Conservation (phyloP, 2,797 vertebrate genomes). For the Myotis pilosus region DNA sequence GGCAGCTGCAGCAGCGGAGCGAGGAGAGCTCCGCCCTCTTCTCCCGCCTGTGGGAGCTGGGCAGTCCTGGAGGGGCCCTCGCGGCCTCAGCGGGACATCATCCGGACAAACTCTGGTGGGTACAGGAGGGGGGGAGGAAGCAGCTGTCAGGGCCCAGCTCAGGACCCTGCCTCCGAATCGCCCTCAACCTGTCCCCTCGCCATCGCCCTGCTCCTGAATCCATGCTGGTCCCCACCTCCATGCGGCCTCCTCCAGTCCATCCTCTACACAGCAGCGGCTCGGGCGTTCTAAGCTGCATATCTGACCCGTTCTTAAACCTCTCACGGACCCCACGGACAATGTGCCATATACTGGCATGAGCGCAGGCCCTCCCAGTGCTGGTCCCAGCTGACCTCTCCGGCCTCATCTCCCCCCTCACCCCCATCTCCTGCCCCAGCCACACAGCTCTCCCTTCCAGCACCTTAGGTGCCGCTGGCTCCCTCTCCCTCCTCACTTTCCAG, state of each 20-base stretch:
- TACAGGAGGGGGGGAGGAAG: background rate
- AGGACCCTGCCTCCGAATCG: background rate
- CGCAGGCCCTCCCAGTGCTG: background rate
- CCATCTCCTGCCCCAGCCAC: background rate
- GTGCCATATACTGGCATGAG: background rate
- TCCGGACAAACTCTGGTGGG: slow-evolving; percentile 93
- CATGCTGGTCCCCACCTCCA: background rate
- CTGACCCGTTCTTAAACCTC: background rate
- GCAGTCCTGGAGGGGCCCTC: slow-evolving; percentile 60
- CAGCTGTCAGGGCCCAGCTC: background rate
- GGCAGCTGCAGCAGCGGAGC: slow-evolving; percentile 74
- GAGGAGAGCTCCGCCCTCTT: slow-evolving; percentile 80
- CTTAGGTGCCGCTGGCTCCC: background rate
- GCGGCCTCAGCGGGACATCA: slow-evolving; percentile 95
- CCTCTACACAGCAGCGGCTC: background rate
- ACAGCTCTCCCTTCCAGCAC: rapidly evolving
- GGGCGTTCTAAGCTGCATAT: background rate
- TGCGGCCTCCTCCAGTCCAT: background rate
- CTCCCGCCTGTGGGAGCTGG: slow-evolving; percentile 70
- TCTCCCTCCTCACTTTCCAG: background rate
- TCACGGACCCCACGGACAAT: rapidly evolving
- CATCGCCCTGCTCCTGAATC: background rate
- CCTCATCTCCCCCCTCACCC: background rate
- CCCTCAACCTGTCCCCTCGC: background rate
- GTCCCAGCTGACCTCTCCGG: background rate